Conservation (phyloP, 2,113 vertebrate species). For the Eclectus roratus region DNA sequence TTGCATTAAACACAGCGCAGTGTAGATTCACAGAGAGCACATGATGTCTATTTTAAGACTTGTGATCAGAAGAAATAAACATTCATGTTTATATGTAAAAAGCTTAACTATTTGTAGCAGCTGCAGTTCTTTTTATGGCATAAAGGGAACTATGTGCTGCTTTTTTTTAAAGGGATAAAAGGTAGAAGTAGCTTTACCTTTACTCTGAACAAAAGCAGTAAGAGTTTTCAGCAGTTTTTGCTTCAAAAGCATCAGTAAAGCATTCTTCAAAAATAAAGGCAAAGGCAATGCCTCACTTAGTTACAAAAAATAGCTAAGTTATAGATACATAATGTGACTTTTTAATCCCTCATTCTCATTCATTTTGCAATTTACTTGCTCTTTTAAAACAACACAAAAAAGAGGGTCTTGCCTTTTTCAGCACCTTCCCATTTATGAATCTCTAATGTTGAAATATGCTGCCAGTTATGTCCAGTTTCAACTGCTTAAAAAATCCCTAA, state of each 20-base stretch:
- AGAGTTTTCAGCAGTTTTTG: not conserved
- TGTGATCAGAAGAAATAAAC: slow-evolving; percentile 49
- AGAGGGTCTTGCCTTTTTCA: not conserved
- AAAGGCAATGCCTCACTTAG: not conserved
- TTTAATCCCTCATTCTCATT: not conserved
- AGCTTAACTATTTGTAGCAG: slow-evolving; percentile 1
- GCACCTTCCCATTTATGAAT: not conserved
- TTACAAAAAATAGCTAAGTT: not conserved
- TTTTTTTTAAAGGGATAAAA: not conserved
- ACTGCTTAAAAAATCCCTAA: not conserved
- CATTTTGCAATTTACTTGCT: not conserved
- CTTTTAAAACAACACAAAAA: not conserved
- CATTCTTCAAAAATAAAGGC: not conserved
- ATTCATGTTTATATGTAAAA: slow-evolving; percentile 34
- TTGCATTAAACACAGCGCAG: not conserved
- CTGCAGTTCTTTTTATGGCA: not conserved
- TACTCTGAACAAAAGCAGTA: not conserved
- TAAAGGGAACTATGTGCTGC: not conserved
- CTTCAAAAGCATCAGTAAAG: not conserved
- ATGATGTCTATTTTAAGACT: slow-evolving; percentile 56
- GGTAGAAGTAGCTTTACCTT: not conserved
- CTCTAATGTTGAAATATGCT: not conserved
- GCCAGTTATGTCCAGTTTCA: not conserved
- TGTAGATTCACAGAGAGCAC: slow-evolving; percentile 13
- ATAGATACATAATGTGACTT: not conserved